Evolutionary conservation across 2,113 vertebrate species (phyloP), one percentile per base, ranked within the genome.

Genomic region (Rafetus swinhoei): DNA sequence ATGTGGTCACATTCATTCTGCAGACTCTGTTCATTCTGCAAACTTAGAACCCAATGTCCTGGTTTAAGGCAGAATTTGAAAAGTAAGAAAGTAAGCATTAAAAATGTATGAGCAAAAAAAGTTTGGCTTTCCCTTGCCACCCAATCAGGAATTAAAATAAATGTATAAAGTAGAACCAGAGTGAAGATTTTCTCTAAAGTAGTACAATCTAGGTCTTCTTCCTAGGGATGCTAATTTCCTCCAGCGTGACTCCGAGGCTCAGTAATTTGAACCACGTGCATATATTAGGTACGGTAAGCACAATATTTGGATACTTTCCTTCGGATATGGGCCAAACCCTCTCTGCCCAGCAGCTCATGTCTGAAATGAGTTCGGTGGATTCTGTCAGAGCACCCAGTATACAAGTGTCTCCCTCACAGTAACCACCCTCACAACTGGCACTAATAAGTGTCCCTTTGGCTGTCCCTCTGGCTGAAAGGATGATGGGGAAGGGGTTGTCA

Each of bases 221-320:
- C 85, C 60, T 35, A 56, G 55, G 87, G 57, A 9, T 19, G 89
- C 62, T 86, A 74, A 95, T 95, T 95, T 93, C 85, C 95, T 90
- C 86, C 84, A 3, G 74, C 65, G 90, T 59, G 74, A 22, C 45
- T 22, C 93, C 81, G 57, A 9, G 3, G 1, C 54, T 55, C 35
- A 95, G 65, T 81, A 91, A 91, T 6, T 5, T 79, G 90, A 81
- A 85, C 80, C 80, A 88, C 86, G 57, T 79, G 82, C 39, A 56
- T 76, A 79, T 81, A 87, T 85, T 62, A 84, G 84, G 52, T 55
- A 81, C 29, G 14, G 55, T 50, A 89, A 96, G 85, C 79, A 80
- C 81, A 57, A 39, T 74, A 87, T 94, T 95, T 94, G 90, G 89
- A 81, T 81, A 90, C 92, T 94, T 94, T 86, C 76, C 82, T 94